phyloP scores from a whole-genome alignment of 2,888 invertebrate species.

The Parnassius glacialis region DNA sequence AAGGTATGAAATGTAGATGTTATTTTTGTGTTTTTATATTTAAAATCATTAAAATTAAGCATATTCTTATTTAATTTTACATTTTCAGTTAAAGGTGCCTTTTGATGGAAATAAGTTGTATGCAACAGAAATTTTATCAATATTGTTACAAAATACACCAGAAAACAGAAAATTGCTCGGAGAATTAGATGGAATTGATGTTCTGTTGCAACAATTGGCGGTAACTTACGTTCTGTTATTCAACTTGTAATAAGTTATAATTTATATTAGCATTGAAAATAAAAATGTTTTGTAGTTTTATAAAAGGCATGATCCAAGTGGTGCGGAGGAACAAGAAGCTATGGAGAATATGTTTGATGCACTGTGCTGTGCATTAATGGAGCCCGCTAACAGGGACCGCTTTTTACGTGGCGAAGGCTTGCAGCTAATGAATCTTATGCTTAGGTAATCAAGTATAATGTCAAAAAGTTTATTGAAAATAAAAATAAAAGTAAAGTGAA shows the following conservation, averaged over 20 bases:
- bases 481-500: too few species aligned
- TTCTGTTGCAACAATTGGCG: constrained; percentile 95
- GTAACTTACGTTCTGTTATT: constrained; percentile 58
- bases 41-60: too few species aligned
- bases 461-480: too few species aligned
- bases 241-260: too few species aligned
- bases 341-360: constrained; percentile 99
- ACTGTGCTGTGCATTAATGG: constrained; percentile 96
- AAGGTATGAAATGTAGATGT: constrained; percentile 55
- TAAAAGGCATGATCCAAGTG: constrained; percentile 95
- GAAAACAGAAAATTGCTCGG: constrained; percentile 91
- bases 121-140: constrained; percentile 96
- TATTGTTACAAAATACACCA: constrained; percentile 94
- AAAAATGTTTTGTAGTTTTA: constrained; percentile 82
- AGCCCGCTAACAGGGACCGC: constrained; percentile 91
- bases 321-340: constrained; percentile 96
- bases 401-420: constrained; percentile 98
- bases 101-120: constrained; percentile 98
- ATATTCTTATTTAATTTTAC: constrained; percentile 5
- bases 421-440: constrained; percentile 99
- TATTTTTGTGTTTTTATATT: background rate
- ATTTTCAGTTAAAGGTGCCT: constrained; percentile 85
- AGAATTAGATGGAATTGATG: constrained; percentile 97
- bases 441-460: constrained; percentile 78
- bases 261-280: background rate